Percentiles rank a stretch among this genome's conserved stretches.
Evolutionary conservation across 2,113 vertebrate species (phyloP).

Genomic region (Sorex fumeus): DNA sequence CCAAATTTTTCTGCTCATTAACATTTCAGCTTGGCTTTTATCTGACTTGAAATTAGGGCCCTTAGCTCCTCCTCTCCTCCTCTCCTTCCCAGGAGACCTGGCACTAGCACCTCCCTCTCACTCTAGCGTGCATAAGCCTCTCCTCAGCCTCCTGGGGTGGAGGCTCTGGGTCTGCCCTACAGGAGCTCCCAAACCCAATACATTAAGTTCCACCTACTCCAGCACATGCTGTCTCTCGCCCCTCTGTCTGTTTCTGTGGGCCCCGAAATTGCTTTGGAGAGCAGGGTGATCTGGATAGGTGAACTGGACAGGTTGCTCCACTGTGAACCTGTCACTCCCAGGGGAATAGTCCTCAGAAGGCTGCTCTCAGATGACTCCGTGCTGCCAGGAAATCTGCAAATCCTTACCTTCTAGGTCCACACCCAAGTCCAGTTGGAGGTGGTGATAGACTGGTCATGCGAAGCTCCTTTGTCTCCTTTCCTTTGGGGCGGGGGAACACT

Average conservation of each 20-base stretch:
- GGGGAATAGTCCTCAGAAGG: slow-evolving; percentile 10
- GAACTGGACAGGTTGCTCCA: slow-evolving; percentile 22
- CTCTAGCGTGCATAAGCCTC: neutral
- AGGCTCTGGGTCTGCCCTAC: slow-evolving; percentile 29
- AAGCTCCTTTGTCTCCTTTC: slow-evolving; percentile 66
- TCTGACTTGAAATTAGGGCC: slow-evolving; percentile 74
- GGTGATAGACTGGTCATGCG: neutral
- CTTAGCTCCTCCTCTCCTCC: neutral
- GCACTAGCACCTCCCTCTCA: slow-evolving; percentile 1
- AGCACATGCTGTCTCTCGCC: neutral
- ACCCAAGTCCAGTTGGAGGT: neutral
- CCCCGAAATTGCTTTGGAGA: neutral
- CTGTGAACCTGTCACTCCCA: slow-evolving; percentile 4
- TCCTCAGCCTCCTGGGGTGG: neutral
- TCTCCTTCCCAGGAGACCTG: slow-evolving; percentile 51
- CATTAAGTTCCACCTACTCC: neutral
- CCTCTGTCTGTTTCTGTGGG: neutral
- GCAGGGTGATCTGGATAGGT: neutral
- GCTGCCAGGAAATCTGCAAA: slow-evolving; percentile 20
- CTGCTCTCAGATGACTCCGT: neutral
- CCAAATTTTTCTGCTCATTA: slow-evolving; percentile 83
- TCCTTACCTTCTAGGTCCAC: slow-evolving; percentile 36
- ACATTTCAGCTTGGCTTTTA: slow-evolving; percentile 86
- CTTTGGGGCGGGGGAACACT: slow-evolving; percentile 28
- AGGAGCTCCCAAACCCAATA: neutral